These are phyloP conservation scores for Montipora cactus DNA, from an alignment of 64 coral and sea anemone species.

Conservation along the genomic window DNA sequence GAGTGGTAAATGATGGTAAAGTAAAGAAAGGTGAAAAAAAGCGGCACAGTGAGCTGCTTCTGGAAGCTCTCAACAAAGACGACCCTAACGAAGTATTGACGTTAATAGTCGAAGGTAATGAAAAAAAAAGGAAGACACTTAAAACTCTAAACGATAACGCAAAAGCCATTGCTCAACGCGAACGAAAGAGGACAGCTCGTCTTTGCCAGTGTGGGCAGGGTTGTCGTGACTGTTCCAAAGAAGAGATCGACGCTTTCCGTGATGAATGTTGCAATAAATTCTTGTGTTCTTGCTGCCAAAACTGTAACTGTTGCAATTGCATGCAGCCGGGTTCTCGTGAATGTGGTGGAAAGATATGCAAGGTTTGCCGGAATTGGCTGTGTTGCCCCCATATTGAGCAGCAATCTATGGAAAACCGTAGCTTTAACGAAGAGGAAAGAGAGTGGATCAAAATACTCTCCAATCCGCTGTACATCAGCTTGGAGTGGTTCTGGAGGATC, in stretches of 20 bases:
- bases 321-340: no score
- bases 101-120: not conserved
- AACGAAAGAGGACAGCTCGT: not conserved
- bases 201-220: no score
- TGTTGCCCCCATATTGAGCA: not conserved
- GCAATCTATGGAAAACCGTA: not conserved
- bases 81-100: not conserved
- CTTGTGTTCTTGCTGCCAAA: no score
- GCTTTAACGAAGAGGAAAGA: not conserved
- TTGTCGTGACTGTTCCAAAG: no score
- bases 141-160: not conserved
- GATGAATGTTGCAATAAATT: no score
- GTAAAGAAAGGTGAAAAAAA: no score
- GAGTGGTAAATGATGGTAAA: no score
- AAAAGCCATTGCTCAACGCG: not conserved
- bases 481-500: conserved; percentile 19
- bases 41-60: not conserved
- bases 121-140: not conserved
- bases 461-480: conserved; percentile 16
- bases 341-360: not conserved
- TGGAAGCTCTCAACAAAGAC: not conserved
- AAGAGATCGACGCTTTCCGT: no score
- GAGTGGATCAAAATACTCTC: not conserved
- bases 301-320: no score
- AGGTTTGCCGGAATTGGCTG: not conserved